These are phyloP conservation scores for Saguinus midas DNA, from an alignment of 2,113 vertebrate genomes.

Conservation along the genomic window DNA sequence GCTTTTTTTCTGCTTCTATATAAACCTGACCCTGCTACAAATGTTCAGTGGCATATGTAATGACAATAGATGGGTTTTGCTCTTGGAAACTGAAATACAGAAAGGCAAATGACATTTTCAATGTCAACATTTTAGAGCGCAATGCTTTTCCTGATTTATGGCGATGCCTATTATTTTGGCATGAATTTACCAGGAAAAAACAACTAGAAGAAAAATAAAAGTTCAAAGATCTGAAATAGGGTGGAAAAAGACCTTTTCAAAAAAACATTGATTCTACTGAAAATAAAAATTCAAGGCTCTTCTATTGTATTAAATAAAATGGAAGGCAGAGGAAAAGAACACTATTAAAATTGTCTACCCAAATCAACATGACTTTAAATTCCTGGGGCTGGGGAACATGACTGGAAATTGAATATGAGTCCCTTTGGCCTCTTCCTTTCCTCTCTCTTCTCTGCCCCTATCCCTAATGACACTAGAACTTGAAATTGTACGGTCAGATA, in stretches of 20 bases:
- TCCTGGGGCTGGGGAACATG: not conserved
- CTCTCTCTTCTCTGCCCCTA: not conserved
- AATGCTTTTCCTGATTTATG: not conserved
- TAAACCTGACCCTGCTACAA: not conserved
- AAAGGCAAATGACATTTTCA: constrained; percentile 38
- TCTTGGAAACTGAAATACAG: constrained; percentile 21
- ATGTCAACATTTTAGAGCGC: not conserved
- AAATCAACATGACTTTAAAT: not conserved
- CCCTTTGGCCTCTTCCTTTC: not conserved
- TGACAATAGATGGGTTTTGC: not conserved
- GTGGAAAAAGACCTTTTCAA: not conserved
- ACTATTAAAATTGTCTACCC: not conserved
- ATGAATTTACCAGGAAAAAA: not conserved
- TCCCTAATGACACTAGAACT: not conserved
- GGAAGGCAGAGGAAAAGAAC: not conserved
- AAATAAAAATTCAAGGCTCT: not conserved
- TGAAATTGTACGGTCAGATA: not conserved
- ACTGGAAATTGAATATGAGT: not conserved
- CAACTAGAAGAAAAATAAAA: constrained; percentile 21
- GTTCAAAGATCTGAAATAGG: not conserved
- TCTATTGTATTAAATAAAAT: not conserved
- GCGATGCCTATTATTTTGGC: constrained; percentile 22
- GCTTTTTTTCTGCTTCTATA: not conserved
- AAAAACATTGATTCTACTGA: not conserved
- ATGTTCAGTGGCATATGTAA: not conserved